Base-by-base conservation (phyloP, 2,888 invertebrate species). In the Caenorhabditis afra region DNA sequence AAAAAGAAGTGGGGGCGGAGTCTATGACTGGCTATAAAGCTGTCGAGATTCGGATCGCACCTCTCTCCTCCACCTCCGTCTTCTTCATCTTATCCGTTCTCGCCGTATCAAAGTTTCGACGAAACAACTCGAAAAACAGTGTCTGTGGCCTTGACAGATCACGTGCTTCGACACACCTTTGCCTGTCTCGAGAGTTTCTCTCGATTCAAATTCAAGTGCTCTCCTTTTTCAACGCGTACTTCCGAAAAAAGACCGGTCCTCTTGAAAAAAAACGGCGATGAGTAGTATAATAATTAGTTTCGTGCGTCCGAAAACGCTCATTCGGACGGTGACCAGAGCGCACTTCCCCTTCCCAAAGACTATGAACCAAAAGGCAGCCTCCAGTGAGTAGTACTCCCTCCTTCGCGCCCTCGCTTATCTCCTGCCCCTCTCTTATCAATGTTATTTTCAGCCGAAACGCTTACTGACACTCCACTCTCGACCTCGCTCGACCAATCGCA, bases 371-470 rank as follows among this genome's bases (percentile, higher is more conserved):
- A 29, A 29, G 41, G 44, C 58, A 12, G 20, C 47, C 57, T 67
- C 66, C 20, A 58, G 67, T 67, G 44, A 67, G 67, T 67, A 29
- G 20, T 29, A 5, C 29, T 29, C 2, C 4, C 5, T 5, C 18
- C 10, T 35, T 8, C 16, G 14, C 50, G n/a, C 47, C 45, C 4
- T 23, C 39, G 47, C 57, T 66, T 57, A 47, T 66, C 55, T 35
- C 29, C 29, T 37, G 10, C 8, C 35, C 20, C 20, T n/a, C n/a
- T n/a, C 37, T 20, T 53, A 44, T 64, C 53, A 66, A 35, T 20
- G n/a, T 35, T 44, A 35, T 62, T 79, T 79, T 47, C 79, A 79
- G 79, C 79, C 67, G 79, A 79, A 53, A 79, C 73, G n/a, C 73
- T 73, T 23, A 74, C 79, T n/a, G 79, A 79, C 10, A 68, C 61